A percentile compares a stretch with the other conserved stretches of the same genome.
Conservation (phyloP, 2,888 invertebrate genomes). For the Prosopocoilus inquinatus region DNA sequence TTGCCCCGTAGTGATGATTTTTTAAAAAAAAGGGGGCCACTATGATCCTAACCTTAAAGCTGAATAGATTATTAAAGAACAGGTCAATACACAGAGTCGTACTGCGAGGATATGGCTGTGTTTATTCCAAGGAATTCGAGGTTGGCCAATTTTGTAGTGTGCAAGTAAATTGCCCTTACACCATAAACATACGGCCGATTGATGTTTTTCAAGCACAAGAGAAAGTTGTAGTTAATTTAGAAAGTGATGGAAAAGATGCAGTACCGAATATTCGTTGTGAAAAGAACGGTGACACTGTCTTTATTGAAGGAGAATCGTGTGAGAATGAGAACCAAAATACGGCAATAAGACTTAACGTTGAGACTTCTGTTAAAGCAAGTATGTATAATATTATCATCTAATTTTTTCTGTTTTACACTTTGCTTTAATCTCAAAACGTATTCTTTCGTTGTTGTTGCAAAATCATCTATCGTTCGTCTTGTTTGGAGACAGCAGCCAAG, state of each 20-base stretch:
- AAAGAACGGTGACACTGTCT: slow-evolving; percentile 31
- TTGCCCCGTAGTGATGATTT: too few relatives aligned
- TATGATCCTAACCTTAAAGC: too few relatives aligned
- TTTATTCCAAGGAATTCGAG: slow-evolving; percentile 19
- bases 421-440: too few relatives aligned
- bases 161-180: slow-evolving; percentile 37
- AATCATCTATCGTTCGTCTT: too few relatives aligned
- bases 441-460: neutral
- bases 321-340: slow-evolving; percentile 19
- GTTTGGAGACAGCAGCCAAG: too few relatives aligned
- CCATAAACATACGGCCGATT: slow-evolving; percentile 38
- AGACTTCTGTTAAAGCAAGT: slow-evolving; percentile 46
- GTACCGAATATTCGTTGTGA: slow-evolving; percentile 11
- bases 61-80: too few relatives aligned
- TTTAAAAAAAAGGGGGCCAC: too few relatives aligned
- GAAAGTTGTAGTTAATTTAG: slow-evolving; percentile 34
- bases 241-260: slow-evolving; percentile 1
- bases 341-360: slow-evolving; percentile 34
- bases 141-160: slow-evolving; percentile 39
- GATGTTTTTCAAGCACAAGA: slow-evolving; percentile 42
- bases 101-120: slow-evolving; percentile 1
- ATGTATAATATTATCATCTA: slow-evolving; percentile 24
- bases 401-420: too few relatives aligned
- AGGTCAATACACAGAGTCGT: too few relatives aligned
- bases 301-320: slow-evolving; percentile 20